Evolutionary conservation across 2,113 vertebrate species (phyloP), one percentile per base, ranked within the genome.

Genomic region (Balaenoptera acutorostrata): DNA sequence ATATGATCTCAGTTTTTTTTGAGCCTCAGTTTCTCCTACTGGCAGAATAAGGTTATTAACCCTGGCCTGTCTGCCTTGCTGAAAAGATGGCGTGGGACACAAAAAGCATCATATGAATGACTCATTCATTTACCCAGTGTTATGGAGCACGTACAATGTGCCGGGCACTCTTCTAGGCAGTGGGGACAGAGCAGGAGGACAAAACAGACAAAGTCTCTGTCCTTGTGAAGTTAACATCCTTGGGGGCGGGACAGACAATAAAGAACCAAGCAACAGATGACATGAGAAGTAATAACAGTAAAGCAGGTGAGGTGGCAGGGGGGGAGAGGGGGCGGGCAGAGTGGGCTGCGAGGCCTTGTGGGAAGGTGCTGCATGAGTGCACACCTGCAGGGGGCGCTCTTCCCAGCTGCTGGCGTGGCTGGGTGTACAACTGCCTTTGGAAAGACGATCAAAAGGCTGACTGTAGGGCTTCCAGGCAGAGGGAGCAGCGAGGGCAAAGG

Each of bases 351-450:
- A 55, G 49, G 61, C 49, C n/a, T 49, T 25, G 13, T 0, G 8
- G 8, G 66, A 72, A 46, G 90, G 71, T 0, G 1, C 25, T 29
- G 2, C 1, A 6, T 0, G 27, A 20, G 31, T 0, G 13, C 9
- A 0, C 3, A 13, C 44, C 11, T 68, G 49, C 31, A 29, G 39
- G 5, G 6, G 59, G 23, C 2, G 55, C 71, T 29, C 14, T 18
- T 20, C 27, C 39, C 14, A 18, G 23, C 64, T 69, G 7, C 81
- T 36, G 36, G 36, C 36, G 36, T 36, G 36, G 36, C 36, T 7
- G 21, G 46, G 61, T 5, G 9, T 14, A 2, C 0, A 0, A 4
- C 6, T 4, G 9, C 69, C 71, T 63, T 27, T 12, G 39, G 82
- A 15, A 72, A 20, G 13, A 11, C 3, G 52, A 14, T 0, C 39